These are phyloP conservation scores for Zapornia atra DNA, from an alignment of 2,113 vertebrate genomes.

Conservation along the genomic window DNA sequence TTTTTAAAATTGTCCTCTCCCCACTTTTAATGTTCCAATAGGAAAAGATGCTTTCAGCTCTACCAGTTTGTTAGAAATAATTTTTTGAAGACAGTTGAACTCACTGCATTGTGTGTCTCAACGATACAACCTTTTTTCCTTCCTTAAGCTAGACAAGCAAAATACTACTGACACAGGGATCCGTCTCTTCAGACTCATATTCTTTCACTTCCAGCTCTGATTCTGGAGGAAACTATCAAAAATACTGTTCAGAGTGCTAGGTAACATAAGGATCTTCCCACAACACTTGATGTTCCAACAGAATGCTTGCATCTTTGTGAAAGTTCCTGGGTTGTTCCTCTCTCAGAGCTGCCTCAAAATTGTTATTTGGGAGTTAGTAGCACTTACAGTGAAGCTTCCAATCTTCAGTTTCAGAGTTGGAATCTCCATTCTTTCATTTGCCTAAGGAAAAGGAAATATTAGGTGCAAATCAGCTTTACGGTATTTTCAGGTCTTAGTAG, in stretches of 20 bases:
- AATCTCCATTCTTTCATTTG: not conserved
- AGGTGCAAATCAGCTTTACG: not conserved
- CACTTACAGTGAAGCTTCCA: not conserved
- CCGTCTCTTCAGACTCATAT: not conserved
- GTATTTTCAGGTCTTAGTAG: not conserved
- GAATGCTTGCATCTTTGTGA: not conserved
- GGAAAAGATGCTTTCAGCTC: slow-evolving; percentile 56
- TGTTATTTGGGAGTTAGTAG: not conserved
- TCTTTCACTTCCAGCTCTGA: not conserved
- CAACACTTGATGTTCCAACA: not conserved
- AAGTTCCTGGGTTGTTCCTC: not conserved
- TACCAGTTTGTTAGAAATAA: not conserved
- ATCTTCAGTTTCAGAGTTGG: not conserved
- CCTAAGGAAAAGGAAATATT: not conserved
- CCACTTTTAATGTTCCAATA: not conserved
- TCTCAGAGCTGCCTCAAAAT: not conserved
- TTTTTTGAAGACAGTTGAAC: not conserved
- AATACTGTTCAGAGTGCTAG: not conserved
- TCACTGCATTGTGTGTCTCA: not conserved
- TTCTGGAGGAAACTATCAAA: not conserved
- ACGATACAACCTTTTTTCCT: not conserved
- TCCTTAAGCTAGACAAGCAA: not conserved
- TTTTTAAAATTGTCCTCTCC: not conserved
- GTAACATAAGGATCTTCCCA: not conserved
- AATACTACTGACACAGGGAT: not conserved